Conservation (phyloP, 2,888 invertebrate genomes). For the Ctenicera cuprea region DNA sequence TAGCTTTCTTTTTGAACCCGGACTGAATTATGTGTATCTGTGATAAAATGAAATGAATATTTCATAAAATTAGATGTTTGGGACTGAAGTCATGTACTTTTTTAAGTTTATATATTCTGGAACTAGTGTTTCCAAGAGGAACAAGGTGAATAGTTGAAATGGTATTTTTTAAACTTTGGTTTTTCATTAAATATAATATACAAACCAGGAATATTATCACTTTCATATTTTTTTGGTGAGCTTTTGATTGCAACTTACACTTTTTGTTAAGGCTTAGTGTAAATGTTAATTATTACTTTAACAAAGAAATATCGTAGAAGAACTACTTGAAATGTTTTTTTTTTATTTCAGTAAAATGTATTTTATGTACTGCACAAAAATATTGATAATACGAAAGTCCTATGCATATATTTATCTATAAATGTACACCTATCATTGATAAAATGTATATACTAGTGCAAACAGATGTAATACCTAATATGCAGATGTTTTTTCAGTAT, state of each 20-base stretch:
- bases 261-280: background rate
- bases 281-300: background rate
- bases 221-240: background rate
- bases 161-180: background rate
- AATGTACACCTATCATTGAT: no score
- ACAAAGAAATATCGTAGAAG: background rate
- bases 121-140: background rate
- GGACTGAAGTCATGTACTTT: constrained; percentile 34
- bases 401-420: no score
- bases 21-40: constrained; percentile 50
- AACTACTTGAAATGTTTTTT: background rate
- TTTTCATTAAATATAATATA: background rate
- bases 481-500: no score
- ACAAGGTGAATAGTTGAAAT: background rate
- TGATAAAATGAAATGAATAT: constrained; percentile 43
- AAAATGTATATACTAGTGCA: no score
- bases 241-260: background rate
- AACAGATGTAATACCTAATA: no score
- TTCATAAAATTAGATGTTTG: constrained; percentile 41
- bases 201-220: background rate
- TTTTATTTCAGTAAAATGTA: background rate
- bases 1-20: constrained; percentile 7
- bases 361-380: no score
- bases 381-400: no score
- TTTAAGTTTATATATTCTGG: constrained; percentile 13